These are phyloP conservation scores for Pithys albifrons DNA, from an alignment of 2,113 vertebrate genomes.

Conservation along the genomic window DNA sequence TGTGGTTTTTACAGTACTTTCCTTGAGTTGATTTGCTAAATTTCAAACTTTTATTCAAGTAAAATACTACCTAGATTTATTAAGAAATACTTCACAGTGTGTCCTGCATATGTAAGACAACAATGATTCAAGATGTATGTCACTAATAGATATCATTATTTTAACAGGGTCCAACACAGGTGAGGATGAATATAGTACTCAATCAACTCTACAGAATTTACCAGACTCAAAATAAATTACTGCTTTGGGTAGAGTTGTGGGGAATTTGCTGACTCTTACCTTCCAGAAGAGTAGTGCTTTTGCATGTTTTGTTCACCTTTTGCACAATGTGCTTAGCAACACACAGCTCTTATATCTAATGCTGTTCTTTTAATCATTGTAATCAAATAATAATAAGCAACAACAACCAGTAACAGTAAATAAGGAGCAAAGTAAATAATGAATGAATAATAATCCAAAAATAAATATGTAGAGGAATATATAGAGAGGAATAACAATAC, in stretches of 20 bases:
- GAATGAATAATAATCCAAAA: neutral
- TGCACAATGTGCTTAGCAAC: neutral
- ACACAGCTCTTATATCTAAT: neutral
- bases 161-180: neutral
- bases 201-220: neutral
- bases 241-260: neutral
- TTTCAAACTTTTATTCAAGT: conserved; percentile 43
- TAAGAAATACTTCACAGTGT: neutral
- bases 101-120: neutral
- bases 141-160: conserved; percentile 41
- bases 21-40: conserved; percentile 30
- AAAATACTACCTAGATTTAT: conserved; percentile 5
- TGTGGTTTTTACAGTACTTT: neutral
- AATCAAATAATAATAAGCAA: neutral
- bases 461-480: neutral
- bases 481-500: neutral
- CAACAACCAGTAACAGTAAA: neutral
- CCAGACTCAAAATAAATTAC: conserved; percentile 16
- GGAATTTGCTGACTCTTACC: neutral
- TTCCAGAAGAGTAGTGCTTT: neutral
- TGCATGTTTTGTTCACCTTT: neutral
- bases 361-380: neutral
- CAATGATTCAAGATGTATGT: neutral
- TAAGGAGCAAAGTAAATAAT: neutral
- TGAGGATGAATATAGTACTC: conserved; percentile 26